A percentile compares a stretch with the other conserved stretches of the same genome.
Conservation (phyloP, 2,888 invertebrate species). For the Drosophila stalkeri region DNA sequence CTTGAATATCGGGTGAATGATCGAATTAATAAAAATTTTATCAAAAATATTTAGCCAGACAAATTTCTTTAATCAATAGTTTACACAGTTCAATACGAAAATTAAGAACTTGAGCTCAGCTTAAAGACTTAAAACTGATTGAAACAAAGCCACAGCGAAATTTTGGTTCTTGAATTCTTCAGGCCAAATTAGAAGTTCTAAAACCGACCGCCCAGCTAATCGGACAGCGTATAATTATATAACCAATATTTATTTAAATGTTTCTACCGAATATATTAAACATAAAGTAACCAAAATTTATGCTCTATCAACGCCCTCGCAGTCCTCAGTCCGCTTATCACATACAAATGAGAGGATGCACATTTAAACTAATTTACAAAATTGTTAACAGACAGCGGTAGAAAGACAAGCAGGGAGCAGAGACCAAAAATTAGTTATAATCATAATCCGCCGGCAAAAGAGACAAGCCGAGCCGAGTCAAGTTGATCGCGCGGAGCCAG, state of each 20-base stretch:
- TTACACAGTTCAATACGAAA: not conserved
- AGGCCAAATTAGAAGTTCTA: not conserved
- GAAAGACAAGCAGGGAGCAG: slow-evolving; percentile 34
- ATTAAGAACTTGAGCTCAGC: not conserved
- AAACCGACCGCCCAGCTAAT: slow-evolving; percentile 20
- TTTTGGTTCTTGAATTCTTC: not conserved
- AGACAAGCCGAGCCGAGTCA: slow-evolving; percentile 22
- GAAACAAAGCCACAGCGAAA: not conserved
- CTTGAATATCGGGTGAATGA: slow-evolving; percentile 30
- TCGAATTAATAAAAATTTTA: not conserved
- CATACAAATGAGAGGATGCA: slow-evolving; percentile 48
- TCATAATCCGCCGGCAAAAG: slow-evolving; percentile 69
- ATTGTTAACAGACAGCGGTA: slow-evolving; percentile 42
- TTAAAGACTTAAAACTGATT: not conserved
- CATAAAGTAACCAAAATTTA: slow-evolving; percentile 44
- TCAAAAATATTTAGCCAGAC: not conserved
- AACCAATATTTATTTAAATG: slow-evolving; percentile 55
- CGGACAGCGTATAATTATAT: slow-evolving; percentile 57
- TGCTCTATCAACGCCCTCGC: slow-evolving; percentile 64
- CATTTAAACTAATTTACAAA: slow-evolving; percentile 80
- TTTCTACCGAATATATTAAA: slow-evolving; percentile 36
- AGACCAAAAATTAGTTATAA: slow-evolving; percentile 69
- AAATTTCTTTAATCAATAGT: not conserved
- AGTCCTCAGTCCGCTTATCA: slow-evolving; percentile 14
- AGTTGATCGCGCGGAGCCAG: slow-evolving; percentile 37